Base-by-base conservation (phyloP, 2,113 vertebrate genomes). In the Electrona antarctica region DNA sequence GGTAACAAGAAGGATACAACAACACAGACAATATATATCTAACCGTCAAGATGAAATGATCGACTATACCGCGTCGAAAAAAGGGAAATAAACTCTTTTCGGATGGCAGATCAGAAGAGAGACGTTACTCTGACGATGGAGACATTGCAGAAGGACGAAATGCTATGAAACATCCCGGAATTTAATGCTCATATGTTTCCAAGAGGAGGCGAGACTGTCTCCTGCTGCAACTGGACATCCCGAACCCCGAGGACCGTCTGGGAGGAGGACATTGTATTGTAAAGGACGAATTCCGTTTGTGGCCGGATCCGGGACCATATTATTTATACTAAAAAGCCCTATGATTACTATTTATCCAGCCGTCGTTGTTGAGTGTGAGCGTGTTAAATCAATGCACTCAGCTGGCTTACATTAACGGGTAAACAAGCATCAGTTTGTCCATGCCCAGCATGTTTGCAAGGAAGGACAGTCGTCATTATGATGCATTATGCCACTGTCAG, bases 401-500 rank as follows among this genome's bases (percentile, higher is more conserved):
- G 57, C 58, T 77, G 65, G 66, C 15, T 21, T 7, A 1, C 57
- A 47, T 48, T 11, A 61, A 57, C 29, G 3, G 52, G 15, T 15
- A 1, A 13, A 54, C 13, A 54, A 7, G 5, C 21, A 8, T 45
- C 1, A 8, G 41, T 29, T 65, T 61, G 51, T 58, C 21, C 21
- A 21, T 21, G 21, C 21, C 21, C 50, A 46, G 29, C 48, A 72
- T 84, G 78, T 63, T 58, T 62, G 60, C 67, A 10, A n/a, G 51
- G 29, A 56, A n/a, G 9, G 47, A 3, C 67, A 14, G 10, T 52
- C 54, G 71, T 45, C 73, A 68, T 71, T 13, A 74, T 81, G 87
- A 79, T 66, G 67, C 61, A 66, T 83, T 73, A 67, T 80, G 83
- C 82, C 89, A 80, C 71, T 67, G 70, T 79, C 71, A 55, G 63